Percentiles rank a stretch among this genome's conserved stretches.
These are phyloP conservation scores for Coccyzus lansbergi DNA, from an alignment of 2,797 vertebrate genomes.

Conservation along the genomic window DNA sequence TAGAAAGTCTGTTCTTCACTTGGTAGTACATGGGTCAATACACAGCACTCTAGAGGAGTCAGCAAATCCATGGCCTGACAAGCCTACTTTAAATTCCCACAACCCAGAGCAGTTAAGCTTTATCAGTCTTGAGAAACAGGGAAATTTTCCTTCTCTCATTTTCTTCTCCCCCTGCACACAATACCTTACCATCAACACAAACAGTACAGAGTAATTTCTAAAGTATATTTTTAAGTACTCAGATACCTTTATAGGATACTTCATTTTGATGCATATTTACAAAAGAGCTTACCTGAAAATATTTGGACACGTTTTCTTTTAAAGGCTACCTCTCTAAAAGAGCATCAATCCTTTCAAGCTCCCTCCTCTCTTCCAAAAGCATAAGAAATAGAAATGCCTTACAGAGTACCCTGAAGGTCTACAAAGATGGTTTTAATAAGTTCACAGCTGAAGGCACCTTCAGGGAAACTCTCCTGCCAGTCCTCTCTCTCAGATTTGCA, in stretches of 20 bases:
- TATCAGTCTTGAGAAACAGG: neutral
- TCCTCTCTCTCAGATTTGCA: slow-evolving; percentile 6
- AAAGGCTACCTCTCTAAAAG: neutral
- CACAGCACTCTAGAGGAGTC: neutral
- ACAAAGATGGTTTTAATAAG: slow-evolving; percentile 38
- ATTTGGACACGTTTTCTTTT: neutral
- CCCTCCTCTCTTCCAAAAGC: neutral
- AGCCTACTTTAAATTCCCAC: neutral
- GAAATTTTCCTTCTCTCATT: neutral
- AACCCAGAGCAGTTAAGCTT: neutral
- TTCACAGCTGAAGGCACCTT: slow-evolving; percentile 31
- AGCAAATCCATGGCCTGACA: neutral
- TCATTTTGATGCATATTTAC: neutral
- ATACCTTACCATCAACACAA: neutral
- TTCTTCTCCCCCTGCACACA: neutral
- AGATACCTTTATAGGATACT: neutral
- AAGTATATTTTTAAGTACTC: neutral
- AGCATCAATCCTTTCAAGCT: neutral
- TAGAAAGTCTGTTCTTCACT: neutral
- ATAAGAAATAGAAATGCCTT: slow-evolving; percentile 30
- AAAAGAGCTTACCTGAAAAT: neutral
- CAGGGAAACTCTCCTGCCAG: neutral
- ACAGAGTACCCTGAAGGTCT: slow-evolving; percentile 17
- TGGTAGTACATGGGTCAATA: neutral
- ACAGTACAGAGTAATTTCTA: neutral